Percentiles rank a stretch among this genome's conserved stretches.
phyloP scores from a whole-genome alignment of 1,140 invertebrate genomes.

The Magallana ariakensis region DNA sequence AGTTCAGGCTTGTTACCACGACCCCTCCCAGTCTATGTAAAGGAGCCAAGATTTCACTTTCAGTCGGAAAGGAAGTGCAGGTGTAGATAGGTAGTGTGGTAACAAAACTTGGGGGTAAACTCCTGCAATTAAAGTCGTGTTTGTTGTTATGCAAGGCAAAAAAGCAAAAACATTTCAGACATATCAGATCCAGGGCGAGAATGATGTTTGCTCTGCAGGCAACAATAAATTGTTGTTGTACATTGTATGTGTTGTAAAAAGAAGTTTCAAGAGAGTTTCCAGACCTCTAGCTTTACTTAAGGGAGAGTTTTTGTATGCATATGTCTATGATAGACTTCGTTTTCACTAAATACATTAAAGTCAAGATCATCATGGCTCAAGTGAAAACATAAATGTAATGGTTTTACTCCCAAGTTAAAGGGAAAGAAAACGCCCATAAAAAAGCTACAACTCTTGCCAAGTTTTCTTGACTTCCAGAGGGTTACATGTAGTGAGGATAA shows the following conservation, averaged over 20 bases:
- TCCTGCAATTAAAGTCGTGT: background rate
- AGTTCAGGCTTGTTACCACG: background rate
- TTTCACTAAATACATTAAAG: background rate
- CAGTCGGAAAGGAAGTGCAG: background rate
- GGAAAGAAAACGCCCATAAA: slow-evolving; percentile 10
- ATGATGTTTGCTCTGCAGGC: background rate
- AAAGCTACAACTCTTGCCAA: slow-evolving; percentile 25
- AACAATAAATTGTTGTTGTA: slow-evolving; percentile 13
- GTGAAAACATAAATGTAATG: background rate
- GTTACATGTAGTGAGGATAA: background rate
- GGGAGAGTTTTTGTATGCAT: background rate
- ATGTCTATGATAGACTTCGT: background rate
- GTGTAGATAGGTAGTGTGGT: background rate
- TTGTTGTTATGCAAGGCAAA: slow-evolving; percentile 1
- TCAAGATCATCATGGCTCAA: background rate
- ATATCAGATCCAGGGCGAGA: background rate
- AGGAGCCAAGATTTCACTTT: background rate
- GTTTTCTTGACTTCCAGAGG: slow-evolving; percentile 18
- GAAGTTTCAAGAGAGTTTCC: background rate
- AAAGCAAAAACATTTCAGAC: background rate
- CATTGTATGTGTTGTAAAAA: slow-evolving; percentile 20
- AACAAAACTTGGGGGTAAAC: background rate
- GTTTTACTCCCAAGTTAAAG: background rate
- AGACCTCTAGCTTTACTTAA: background rate
- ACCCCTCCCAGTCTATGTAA: slow-evolving; percentile 12